A percentile compares a stretch with the other conserved stretches of the same genome.
These are phyloP conservation scores for Gallinago paraguaiae DNA, from an alignment of 2,113 vertebrate species.

Conservation along the genomic window DNA sequence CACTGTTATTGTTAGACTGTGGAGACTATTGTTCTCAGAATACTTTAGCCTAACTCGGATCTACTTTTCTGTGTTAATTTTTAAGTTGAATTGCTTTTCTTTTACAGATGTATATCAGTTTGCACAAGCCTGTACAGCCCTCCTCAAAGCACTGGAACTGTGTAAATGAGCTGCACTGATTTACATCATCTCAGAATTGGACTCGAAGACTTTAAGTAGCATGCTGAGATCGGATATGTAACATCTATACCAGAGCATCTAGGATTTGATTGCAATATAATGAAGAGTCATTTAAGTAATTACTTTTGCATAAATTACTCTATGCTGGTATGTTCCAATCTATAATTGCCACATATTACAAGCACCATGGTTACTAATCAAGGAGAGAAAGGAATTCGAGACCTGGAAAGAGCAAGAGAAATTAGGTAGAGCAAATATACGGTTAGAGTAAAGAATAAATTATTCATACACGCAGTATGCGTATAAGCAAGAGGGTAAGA, in stretches of 20 bases:
- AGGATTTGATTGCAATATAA: constrained; percentile 72
- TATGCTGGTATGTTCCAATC: constrained; percentile 54
- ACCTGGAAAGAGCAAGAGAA: constrained; percentile 34
- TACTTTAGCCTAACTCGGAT: neutral
- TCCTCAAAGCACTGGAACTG: neutral
- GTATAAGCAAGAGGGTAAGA: neutral
- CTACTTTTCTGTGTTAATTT: neutral
- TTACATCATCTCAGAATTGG: constrained; percentile 31
- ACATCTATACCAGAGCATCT: constrained; percentile 60
- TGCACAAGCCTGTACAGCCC: neutral
- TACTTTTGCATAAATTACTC: constrained; percentile 74
- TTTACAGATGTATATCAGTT: neutral
- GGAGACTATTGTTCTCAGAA: neutral
- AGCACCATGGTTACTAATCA: constrained; percentile 72
- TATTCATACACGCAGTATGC: neutral
- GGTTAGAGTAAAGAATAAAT: neutral
- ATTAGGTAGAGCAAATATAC: constrained; percentile 34
- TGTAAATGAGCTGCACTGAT: neutral
- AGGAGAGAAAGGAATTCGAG: constrained; percentile 36
- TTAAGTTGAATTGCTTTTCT: neutral
- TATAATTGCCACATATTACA: constrained; percentile 66
- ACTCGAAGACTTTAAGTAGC: constrained; percentile 39
- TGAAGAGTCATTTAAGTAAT: constrained; percentile 75
- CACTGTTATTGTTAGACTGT: neutral
- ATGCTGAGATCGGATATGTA: constrained; percentile 35